phyloP scores from a whole-genome alignment of 2,797 vertebrate genomes.

The Stomatorhinus walkeri region DNA sequence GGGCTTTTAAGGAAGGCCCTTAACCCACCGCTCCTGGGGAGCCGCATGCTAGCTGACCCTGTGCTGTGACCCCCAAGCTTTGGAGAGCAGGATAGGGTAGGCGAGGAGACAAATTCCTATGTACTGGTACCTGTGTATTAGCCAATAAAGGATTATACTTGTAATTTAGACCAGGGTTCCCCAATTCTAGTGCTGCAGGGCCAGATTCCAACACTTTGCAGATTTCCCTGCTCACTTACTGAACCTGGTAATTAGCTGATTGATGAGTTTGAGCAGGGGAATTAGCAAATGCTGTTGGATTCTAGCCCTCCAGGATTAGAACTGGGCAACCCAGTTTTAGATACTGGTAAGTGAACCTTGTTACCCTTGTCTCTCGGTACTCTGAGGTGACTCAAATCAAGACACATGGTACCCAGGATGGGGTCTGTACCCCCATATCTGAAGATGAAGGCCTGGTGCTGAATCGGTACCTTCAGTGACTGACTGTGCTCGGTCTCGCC shows the following conservation, averaged over 20 bases:
- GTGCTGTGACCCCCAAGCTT: not conserved
- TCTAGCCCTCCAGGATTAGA: not conserved
- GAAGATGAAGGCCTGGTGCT: not conserved
- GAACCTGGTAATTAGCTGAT: not conserved
- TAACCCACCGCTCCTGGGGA: not conserved
- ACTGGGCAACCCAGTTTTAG: not conserved
- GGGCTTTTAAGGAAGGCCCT: not conserved
- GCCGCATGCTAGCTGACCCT: not conserved
- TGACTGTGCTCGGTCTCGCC: constrained; percentile 9
- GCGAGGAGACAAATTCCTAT: not conserved
- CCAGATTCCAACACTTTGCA: not conserved
- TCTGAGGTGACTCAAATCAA: not conserved
- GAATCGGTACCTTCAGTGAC: constrained; percentile 14
- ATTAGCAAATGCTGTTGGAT: not conserved
- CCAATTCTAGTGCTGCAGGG: not conserved
- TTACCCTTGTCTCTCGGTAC: not conserved
- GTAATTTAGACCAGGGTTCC: not conserved
- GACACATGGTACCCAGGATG: not conserved
- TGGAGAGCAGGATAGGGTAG: not conserved
- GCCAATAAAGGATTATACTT: not conserved
- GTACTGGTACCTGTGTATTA: not conserved
- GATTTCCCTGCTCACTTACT: not conserved
- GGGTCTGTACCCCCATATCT: not conserved
- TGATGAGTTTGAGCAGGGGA: not conserved
- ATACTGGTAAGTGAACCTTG: not conserved